These are phyloP conservation scores for Pardalotus punctatus DNA, from an alignment of 2,113 vertebrate genomes.

Conservation along the genomic window DNA sequence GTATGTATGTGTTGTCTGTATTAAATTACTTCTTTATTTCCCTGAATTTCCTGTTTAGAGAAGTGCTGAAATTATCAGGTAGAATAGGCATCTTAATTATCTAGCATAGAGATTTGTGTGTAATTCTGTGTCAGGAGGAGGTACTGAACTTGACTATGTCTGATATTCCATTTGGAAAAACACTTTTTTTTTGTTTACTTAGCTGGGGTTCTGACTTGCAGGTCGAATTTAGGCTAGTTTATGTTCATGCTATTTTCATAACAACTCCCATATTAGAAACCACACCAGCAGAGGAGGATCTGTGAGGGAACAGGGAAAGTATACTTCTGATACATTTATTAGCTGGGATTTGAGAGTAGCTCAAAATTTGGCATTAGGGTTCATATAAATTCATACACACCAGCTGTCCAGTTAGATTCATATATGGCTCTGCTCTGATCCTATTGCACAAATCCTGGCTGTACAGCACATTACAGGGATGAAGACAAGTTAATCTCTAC, in stretches of 20 bases:
- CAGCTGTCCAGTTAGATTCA: conserved; percentile 72
- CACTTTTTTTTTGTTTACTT: not conserved
- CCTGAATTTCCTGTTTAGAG: not conserved
- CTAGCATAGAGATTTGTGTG: not conserved
- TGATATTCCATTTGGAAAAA: not conserved
- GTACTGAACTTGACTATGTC: not conserved
- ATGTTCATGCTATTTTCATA: not conserved
- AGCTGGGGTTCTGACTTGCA: not conserved
- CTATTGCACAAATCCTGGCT: conserved; percentile 91
- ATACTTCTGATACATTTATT: conserved; percentile 16
- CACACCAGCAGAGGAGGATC: not conserved
- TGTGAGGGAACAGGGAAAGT: conserved; percentile 38
- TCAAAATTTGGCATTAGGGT: not conserved
- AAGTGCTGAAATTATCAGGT: not conserved
- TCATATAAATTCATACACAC: conserved; percentile 64
- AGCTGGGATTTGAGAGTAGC: conserved; percentile 12
- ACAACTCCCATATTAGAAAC: not conserved
- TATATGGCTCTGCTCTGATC: conserved; percentile 80
- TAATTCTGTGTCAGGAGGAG: not conserved
- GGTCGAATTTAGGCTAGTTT: not conserved
- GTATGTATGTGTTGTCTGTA: not conserved
- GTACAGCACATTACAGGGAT: conserved; percentile 96
- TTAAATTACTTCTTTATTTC: not conserved
- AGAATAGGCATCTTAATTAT: not conserved
- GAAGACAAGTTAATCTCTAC: conserved; percentile 90